Base-by-base conservation (phyloP, 1,140 invertebrate genomes). In the Pseudomyrmex gracilis region DNA sequence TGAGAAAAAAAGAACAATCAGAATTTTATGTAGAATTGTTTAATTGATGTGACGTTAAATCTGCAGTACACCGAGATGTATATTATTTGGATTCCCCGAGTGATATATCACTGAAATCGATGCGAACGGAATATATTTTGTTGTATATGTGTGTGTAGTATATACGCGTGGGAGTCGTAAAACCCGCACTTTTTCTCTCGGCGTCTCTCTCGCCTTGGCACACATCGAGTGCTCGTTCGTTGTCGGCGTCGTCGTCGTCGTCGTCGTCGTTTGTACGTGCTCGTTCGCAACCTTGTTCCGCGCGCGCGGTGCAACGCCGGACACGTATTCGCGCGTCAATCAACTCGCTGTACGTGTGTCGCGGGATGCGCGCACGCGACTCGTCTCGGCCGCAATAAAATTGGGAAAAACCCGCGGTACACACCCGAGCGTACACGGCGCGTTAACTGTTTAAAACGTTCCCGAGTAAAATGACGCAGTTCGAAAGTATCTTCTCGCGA, bases 121-220 rank as follows among this genome's bases (percentile, higher is more conserved):
- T 12, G 24, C 8, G 22, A 43, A 8, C 43, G 47, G 47, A 2
- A 13, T 2, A 10, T 47, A 63, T 34, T 2, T 8, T 13, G 10
- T 20, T 63, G 58, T n/a, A n/a, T n/a, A n/a, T n/a, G n/a, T n/a
- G n/a, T 55, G 45, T 17, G 20, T 15, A 12, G 51, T 77, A 53
- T 47, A 68, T 43, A 13, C 51, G 64, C 34, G 43, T 64, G 34
- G 63, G 13, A 45, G 34, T 58, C 76, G 51, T 57, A 66, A 78
- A 70, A 70, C 70, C 64, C 66, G 49, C 24, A 67, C 68, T 74
- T 83, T 64, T 83, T 77, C 61, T 34, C 71, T 77, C 71, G 60
- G 22, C 45, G 71, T 73, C 73, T 78, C 73, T 77, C 63, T 87
- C 76, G 74, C 87, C 87, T 88, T 88, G 87, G 87, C 87, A 88